These are phyloP conservation scores for Prionace glauca DNA, from an alignment of 2,797 vertebrate species.

Conservation along the genomic window DNA sequence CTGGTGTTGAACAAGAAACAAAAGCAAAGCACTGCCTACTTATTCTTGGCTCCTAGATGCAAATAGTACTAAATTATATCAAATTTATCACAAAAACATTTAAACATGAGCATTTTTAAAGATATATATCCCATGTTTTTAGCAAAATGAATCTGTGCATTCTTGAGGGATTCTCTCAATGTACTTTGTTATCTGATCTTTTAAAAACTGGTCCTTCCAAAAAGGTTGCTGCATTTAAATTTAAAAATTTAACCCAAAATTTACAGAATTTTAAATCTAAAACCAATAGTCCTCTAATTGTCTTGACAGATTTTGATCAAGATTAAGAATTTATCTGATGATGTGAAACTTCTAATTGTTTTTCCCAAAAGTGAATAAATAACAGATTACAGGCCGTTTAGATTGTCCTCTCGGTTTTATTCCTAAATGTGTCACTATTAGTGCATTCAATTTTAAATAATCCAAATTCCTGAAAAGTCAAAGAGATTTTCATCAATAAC, in stretches of 20 bases:
- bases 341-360: constrained; percentile 14
- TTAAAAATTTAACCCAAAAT: constrained; percentile 3
- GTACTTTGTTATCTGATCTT: neutral
- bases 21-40: neutral
- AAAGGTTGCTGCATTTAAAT: constrained; percentile 18
- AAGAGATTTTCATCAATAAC: neutral
- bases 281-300: neutral
- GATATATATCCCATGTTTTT: neutral
- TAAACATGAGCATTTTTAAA: neutral
- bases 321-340: constrained; percentile 5
- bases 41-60: neutral
- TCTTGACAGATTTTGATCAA: neutral
- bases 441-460: neutral
- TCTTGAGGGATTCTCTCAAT: neutral
- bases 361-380: neutral
- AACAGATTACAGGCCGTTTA: neutral
- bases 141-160: neutral
- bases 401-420: neutral
- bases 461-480: constrained; percentile 39
- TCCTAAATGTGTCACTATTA: neutral
- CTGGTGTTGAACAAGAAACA: constrained; percentile 42
- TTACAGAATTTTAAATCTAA: neutral
- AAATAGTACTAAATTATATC: neutral
- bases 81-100: neutral
- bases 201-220: neutral